Evolutionary conservation across 2,797 vertebrate genomes (phyloP), one percentile per base, ranked within the genome.

Genomic region (Margarornis squamiger): DNA sequence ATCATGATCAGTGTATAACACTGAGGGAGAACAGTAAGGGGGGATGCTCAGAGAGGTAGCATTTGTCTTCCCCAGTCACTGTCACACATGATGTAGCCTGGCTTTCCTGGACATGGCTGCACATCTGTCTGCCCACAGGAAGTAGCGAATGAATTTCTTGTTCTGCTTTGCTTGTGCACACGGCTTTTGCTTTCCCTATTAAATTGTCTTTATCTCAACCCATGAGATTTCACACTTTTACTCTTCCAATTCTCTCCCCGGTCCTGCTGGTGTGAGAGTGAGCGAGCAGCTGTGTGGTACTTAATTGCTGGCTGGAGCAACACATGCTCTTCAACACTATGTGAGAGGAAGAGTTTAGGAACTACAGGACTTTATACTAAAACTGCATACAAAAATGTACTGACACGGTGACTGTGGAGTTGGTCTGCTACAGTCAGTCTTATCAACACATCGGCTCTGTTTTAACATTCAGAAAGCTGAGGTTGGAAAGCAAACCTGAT

Each of bases 31-130:
- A 10, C 34, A 19, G 26, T 36, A 32, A 32, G 18, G 18, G 32
- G 4, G 48, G 14, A 14, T 0, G 0, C 34, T 34, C 0, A 0
- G 34, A 34, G 46, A 1, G 0, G 38, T 8, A 21, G 13, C 0
- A 0, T 48, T 32, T 71, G 29, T 54, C 14, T 36, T 39, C 12
- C 1, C 29, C 32, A 18, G 14, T 22, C 61, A 27, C 17, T 0
- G 0, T 8, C 5, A 9, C 39, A 19, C 1, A 0, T 13, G 34
- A 48, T 11, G 14, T 11, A 74, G 20, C 34, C 39, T 12, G 12
- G 18, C 6, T 54, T 36, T 41, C 32, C 62, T 17, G 26, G 22
- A 38, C 8, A 48, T 55, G 34, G 34, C 30, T 41, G 22, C 30
- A 14, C 2, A 1, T 26, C 48, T 54, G 55, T 30, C 61, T 36